These are phyloP conservation scores for Poecile montanus DNA, from an alignment of 2,797 vertebrate genomes.

Conservation along the genomic window DNA sequence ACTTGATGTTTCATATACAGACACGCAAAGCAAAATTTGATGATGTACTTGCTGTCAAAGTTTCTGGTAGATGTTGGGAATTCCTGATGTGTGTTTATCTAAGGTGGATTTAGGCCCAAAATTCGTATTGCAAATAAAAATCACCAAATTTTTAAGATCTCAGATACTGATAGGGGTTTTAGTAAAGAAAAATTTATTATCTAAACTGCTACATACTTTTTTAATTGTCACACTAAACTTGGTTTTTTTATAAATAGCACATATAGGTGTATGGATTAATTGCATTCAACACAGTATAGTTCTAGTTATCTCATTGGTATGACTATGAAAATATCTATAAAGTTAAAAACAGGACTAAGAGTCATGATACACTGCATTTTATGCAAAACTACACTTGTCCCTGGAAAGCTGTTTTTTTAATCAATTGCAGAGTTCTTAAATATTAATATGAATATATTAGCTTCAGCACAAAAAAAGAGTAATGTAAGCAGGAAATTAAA, in stretches of 20 bases:
- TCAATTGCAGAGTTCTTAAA: neutral
- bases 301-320: neutral
- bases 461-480: neutral
- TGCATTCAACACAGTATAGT: neutral
- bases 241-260: neutral
- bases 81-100: neutral
- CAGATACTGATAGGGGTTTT: neutral
- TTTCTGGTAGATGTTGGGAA: neutral
- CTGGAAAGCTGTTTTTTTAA: neutral
- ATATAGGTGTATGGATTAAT: neutral
- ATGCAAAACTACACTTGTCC: neutral
- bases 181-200: neutral
- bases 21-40: neutral
- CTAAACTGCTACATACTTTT: neutral
- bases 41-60: neutral
- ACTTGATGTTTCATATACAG: neutral
- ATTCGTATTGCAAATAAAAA: neutral
- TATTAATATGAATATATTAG: neutral
- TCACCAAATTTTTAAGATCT: neutral
- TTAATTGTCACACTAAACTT: neutral
- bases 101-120: neutral
- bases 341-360: neutral
- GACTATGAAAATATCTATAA: neutral
- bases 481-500: neutral
- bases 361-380: neutral